phyloP scores from a whole-genome alignment of 2,888 invertebrate genomes.

The Sepioteuthis lessoniana region DNA sequence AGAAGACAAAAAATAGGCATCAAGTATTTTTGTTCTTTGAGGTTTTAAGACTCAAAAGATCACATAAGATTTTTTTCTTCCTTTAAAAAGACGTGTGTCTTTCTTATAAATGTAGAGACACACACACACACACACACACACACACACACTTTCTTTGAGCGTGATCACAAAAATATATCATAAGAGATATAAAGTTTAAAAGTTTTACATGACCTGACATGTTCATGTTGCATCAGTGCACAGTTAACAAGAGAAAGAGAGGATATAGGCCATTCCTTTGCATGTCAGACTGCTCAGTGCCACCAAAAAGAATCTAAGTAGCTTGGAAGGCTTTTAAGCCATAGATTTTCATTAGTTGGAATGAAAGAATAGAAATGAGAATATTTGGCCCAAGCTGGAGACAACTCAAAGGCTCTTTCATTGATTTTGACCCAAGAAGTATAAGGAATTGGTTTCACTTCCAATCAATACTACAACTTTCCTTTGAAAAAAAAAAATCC shows the following conservation, averaged over 20 bases:
- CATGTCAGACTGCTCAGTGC: not conserved
- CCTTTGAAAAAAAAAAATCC: not conserved
- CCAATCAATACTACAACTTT: not conserved
- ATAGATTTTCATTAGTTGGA: constrained; percentile 7
- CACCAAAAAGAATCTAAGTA: not conserved
- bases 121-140: not conserved
- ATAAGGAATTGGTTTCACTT: not conserved
- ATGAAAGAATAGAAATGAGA: not conserved
- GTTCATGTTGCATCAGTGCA: not conserved
- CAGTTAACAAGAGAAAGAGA: not conserved
- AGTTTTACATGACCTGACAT: not conserved
- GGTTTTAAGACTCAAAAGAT: not conserved
- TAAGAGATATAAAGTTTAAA: not conserved
- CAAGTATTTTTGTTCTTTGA: not conserved
- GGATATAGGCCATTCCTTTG: not conserved
- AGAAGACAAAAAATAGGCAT: not conserved
- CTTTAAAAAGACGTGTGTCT: not conserved
- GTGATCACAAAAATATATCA: not conserved
- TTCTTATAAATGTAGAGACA: not conserved
- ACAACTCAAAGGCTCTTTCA: constrained; percentile 10
- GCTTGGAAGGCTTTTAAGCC: not conserved
- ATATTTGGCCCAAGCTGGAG: not conserved
- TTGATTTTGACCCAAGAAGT: not conserved
- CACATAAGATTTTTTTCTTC: not conserved
- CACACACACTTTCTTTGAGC: not conserved